phyloP scores from a whole-genome alignment of 2,888 invertebrate species.

The Eupithecia dodoneata region DNA sequence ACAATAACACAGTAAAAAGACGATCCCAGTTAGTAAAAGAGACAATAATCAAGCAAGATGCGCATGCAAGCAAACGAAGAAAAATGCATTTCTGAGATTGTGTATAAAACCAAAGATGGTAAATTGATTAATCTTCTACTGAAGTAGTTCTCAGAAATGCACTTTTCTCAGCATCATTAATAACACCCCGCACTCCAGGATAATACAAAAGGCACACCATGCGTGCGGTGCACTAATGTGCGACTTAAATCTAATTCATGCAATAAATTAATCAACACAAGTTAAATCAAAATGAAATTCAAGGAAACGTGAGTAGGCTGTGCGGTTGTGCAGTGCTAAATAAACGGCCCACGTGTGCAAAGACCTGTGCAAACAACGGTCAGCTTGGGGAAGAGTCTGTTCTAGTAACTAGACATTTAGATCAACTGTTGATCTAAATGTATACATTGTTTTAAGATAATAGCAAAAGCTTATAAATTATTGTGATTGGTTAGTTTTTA shows the following conservation, averaged over 20 bases:
- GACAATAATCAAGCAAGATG: slow-evolving; percentile 16
- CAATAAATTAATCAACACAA: slow-evolving; percentile 74
- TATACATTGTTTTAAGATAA: not conserved
- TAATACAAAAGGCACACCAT: slow-evolving; percentile 52
- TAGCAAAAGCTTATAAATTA: slow-evolving; percentile 14
- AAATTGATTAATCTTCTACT: slow-evolving; percentile 24
- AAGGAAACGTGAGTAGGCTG: slow-evolving; percentile 29
- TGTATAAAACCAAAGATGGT: slow-evolving; percentile 23
- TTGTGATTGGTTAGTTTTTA: slow-evolving; percentile 2
- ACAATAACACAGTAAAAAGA: not conserved
- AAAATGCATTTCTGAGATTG: slow-evolving; percentile 31
- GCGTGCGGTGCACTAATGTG: slow-evolving; percentile 34
- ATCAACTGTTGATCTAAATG: slow-evolving; percentile 8
- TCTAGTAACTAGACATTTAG: not conserved
- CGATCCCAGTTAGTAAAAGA: slow-evolving; percentile 12
- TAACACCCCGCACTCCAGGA: slow-evolving; percentile 54
- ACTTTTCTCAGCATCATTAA: slow-evolving; percentile 17
- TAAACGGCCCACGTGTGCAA: slow-evolving; percentile 16
- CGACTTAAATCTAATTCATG: slow-evolving; percentile 62
- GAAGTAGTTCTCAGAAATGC: slow-evolving; percentile 31
- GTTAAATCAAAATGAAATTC: slow-evolving; percentile 60
- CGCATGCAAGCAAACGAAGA: slow-evolving; percentile 8
- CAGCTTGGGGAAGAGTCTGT: slow-evolving; percentile 23
- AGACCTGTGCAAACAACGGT: slow-evolving; percentile 9
- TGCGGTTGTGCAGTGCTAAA: slow-evolving; percentile 43